Conservation (phyloP, 2,888 invertebrate species). For the Chrysotoxum bicinctum region DNA sequence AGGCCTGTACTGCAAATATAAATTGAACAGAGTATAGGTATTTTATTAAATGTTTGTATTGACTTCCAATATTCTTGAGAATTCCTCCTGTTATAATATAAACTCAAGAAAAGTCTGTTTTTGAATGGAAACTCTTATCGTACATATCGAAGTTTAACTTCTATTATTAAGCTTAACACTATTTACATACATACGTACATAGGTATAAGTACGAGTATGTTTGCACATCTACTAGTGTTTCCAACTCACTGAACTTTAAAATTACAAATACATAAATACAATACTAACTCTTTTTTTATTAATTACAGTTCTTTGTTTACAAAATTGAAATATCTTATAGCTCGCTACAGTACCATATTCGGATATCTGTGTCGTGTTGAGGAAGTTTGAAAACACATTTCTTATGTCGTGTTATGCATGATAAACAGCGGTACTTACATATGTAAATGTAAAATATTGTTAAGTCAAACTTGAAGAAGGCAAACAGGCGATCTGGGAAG, state of each 20-base stretch:
- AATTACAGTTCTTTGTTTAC: slow-evolving; percentile 31
- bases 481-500: neutral
- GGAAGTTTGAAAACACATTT: slow-evolving; percentile 46
- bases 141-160: too few species aligned
- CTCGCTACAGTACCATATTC: slow-evolving; percentile 27
- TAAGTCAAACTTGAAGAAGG: neutral
- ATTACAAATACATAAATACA: neutral
- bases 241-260: neutral
- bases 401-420: slow-evolving; percentile 12
- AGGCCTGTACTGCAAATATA: too few species aligned
- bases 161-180: too few species aligned
- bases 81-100: too few species aligned
- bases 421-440: neutral
- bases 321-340: too few species aligned
- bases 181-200: too few species aligned
- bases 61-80: too few species aligned
- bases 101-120: too few species aligned
- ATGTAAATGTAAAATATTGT: neutral
- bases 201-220: too few species aligned
- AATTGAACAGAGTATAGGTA: too few species aligned
- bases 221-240: neutral
- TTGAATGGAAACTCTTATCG: too few species aligned
- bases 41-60: too few species aligned
- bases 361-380: slow-evolving; percentile 40
- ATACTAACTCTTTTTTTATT: neutral